phyloP scores from a whole-genome alignment of 2,113 vertebrate species.

The Solea senegalensis region DNA sequence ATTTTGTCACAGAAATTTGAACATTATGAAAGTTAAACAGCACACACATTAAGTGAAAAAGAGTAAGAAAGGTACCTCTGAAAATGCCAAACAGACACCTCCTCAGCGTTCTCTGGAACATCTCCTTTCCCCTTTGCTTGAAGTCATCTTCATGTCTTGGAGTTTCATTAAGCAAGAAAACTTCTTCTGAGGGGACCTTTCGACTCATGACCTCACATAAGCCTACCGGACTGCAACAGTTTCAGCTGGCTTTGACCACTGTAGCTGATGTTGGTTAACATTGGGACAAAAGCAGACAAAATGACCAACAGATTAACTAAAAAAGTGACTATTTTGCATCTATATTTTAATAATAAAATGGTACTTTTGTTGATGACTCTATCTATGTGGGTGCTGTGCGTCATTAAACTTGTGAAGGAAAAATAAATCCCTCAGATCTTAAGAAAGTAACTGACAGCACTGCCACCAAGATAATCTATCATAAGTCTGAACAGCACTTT shows the following conservation, averaged over 20 bases:
- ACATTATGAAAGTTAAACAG: background rate
- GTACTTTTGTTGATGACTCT: background rate
- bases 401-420: background rate
- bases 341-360: background rate
- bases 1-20: background rate
- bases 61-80: conserved; percentile 61
- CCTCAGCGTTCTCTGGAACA: conserved; percentile 67
- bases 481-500: conserved; percentile 72
- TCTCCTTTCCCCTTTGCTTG: conserved; percentile 65
- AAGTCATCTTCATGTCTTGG: conserved; percentile 48
- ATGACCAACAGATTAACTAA: background rate
- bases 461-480: conserved; percentile 70
- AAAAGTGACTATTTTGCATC: background rate
- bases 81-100: conserved; percentile 59
- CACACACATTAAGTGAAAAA: background rate
- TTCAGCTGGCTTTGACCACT: conserved; percentile 12
- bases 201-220: conserved; percentile 47
- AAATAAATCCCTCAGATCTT: conserved; percentile 61
- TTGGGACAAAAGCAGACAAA: background rate
- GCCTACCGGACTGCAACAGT: background rate
- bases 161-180: conserved; percentile 50
- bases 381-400: background rate
- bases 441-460: conserved; percentile 71
- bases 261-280: conserved; percentile 5
- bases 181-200: conserved; percentile 26